phyloP scores from a whole-genome alignment of 2,888 invertebrate species.

The Psylliodes chrysocephalus region DNA sequence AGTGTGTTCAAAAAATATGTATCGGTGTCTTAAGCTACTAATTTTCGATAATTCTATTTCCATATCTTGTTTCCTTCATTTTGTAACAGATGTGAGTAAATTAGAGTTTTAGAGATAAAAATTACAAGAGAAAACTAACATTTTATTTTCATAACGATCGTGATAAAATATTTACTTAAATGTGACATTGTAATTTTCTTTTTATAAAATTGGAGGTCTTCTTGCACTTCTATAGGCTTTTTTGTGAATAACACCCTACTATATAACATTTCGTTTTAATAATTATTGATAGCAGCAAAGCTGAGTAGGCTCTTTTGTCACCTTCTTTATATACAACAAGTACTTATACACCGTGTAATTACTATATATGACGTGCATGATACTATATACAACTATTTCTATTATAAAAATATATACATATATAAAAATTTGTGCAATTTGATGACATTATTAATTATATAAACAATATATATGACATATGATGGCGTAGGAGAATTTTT shows the following conservation, averaged over 20 bases:
- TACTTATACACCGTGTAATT: constrained; percentile 58
- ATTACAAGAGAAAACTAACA: no score
- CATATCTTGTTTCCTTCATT: no score
- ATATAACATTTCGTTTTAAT: constrained; percentile 49
- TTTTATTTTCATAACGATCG: no score
- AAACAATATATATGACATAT: constrained; percentile 55
- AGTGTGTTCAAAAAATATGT: no score
- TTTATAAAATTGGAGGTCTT: no score
- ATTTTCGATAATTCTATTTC: no score
- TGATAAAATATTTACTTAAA: no score
- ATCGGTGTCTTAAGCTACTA: no score
- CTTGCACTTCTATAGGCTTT: constrained; percentile 58
- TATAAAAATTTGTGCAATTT: constrained; percentile 58
- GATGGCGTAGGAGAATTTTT: constrained; percentile 60
- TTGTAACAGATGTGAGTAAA: no score
- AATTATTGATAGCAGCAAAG: constrained; percentile 62
- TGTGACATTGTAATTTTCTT: no score
- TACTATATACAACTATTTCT: constrained; percentile 40
- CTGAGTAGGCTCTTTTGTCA: constrained; percentile 57
- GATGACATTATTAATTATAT: constrained; percentile 56
- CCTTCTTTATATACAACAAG: constrained; percentile 44
- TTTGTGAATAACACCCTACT: constrained; percentile 55
- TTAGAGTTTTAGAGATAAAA: no score
- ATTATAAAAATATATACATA: constrained; percentile 42
- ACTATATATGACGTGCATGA: constrained; percentile 57